Evolutionary conservation across 2,113 vertebrate genomes (phyloP).

Genomic region (Tichodroma muraria): DNA sequence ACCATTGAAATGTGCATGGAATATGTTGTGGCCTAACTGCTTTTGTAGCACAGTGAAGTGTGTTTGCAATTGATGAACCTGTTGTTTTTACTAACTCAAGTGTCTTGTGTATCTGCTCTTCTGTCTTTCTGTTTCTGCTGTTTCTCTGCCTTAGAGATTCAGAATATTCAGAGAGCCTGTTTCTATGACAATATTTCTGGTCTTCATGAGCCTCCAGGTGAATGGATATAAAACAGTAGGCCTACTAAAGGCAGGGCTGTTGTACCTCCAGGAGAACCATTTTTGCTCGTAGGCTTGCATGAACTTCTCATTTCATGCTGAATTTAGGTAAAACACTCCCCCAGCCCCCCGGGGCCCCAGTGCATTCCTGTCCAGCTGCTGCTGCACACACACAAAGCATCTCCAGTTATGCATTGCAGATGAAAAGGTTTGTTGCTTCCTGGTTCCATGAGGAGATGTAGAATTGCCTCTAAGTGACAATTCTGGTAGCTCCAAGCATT

Average conservation of each 20-base stretch:
- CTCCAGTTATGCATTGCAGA: conserved; percentile 56
- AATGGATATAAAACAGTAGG: conserved; percentile 81
- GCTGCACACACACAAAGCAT: conserved; percentile 66
- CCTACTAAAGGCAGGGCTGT: conserved; percentile 70
- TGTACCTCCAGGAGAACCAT: conserved; percentile 63
- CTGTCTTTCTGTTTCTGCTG: conserved; percentile 75
- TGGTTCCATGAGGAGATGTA: conserved; percentile 48
- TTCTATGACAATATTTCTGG: conserved; percentile 99
- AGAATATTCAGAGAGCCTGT: conserved; percentile 98
- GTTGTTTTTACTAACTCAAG: conserved; percentile 75
- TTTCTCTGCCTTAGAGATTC: conserved; percentile 94
- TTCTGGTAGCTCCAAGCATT: conserved; percentile 15
- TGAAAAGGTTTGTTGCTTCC: conserved; percentile 61
- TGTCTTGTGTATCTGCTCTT: conserved; percentile 76
- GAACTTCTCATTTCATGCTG: conserved; percentile 77
- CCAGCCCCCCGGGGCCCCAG: conserved; percentile 19
- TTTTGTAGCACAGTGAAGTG: conserved; percentile 56
- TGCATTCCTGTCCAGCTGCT: conserved; percentile 63
- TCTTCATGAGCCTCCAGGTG: conserved; percentile 96
- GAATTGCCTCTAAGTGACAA: conserved; percentile 35
- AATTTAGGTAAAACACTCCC: conserved; percentile 16
- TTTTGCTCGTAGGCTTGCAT: conserved; percentile 82
- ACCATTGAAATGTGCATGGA: conserved; percentile 47
- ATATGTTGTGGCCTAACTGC: conserved; percentile 32
- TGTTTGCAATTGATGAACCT: conserved; percentile 68